phyloP scores from a whole-genome alignment of 2,888 invertebrate genomes.

The Campoletis raptor region DNA sequence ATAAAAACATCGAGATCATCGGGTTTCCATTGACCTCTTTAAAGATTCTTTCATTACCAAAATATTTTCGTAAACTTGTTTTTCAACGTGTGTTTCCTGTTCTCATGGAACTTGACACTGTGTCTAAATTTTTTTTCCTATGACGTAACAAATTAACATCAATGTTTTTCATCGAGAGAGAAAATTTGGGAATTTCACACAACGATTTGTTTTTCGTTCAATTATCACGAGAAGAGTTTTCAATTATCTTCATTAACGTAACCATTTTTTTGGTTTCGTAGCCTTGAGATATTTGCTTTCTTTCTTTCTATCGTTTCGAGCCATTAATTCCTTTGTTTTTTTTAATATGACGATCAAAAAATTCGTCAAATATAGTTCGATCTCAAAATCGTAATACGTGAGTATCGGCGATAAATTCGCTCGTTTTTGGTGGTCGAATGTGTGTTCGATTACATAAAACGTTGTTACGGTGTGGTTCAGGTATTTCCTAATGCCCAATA shows the following conservation, averaged over 20 bases:
- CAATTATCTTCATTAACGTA: constrained; percentile 3
- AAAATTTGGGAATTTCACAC: background rate
- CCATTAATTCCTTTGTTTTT: background rate
- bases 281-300: background rate
- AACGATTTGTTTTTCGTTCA: background rate
- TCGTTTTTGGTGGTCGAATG: constrained; percentile 9
- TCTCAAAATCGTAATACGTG: constrained; percentile 39
- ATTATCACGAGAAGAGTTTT: constrained; percentile 2
- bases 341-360: background rate
- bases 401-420: constrained; percentile 11
- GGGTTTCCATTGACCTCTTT: background rate
- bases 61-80: background rate
- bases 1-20: background rate
- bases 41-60: background rate
- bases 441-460: constrained; percentile 51
- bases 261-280: background rate
- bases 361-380: constrained; percentile 3
- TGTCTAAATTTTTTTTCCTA: background rate
- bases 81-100: background rate
- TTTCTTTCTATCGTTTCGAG: background rate
- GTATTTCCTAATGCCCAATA: constrained; percentile 36
- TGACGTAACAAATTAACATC: constrained; percentile 10
- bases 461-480: constrained; percentile 5
- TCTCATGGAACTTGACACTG: background rate
- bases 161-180: background rate